phyloP scores from a whole-genome alignment of 2,888 invertebrate species.

The Urechis unicinctus region DNA sequence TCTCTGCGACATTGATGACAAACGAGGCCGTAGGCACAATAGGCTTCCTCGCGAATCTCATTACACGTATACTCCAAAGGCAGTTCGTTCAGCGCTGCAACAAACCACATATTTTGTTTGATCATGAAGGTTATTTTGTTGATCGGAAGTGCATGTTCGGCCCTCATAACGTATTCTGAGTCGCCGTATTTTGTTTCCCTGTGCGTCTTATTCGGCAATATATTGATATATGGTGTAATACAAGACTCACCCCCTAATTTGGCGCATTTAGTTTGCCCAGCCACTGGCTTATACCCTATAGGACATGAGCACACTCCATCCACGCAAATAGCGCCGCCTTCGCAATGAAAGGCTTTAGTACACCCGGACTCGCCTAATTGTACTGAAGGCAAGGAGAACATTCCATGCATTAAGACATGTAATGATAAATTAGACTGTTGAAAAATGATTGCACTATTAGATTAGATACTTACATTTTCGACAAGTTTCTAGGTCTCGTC shows the following conservation, averaged over 20 bases:
- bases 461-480: slow-evolving; percentile 2
- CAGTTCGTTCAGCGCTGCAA: too few relatives aligned
- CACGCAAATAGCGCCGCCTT: slow-evolving; percentile 21
- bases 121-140: too few relatives aligned
- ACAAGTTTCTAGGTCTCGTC: slow-evolving; percentile 2
- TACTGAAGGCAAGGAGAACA: slow-evolving; percentile 6
- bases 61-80: too few relatives aligned
- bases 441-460: background rate
- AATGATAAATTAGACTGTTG: background rate
- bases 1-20: too few relatives aligned
- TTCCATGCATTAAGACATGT: background rate
- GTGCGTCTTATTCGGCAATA: too few relatives aligned
- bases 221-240: too few relatives aligned
- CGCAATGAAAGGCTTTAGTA: slow-evolving; percentile 15
- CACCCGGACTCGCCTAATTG: slow-evolving; percentile 18
- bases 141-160: too few relatives aligned
- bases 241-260: slow-evolving; percentile 15
- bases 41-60: too few relatives aligned
- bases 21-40: too few relatives aligned
- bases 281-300: slow-evolving; percentile 14
- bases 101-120: too few relatives aligned
- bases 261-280: slow-evolving; percentile 20
- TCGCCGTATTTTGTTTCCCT: too few relatives aligned
- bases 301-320: slow-evolving; percentile 18
- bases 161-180: too few relatives aligned